phyloP scores from a whole-genome alignment of 1,140 invertebrate species.

The Gryllus bimaculatus region DNA sequence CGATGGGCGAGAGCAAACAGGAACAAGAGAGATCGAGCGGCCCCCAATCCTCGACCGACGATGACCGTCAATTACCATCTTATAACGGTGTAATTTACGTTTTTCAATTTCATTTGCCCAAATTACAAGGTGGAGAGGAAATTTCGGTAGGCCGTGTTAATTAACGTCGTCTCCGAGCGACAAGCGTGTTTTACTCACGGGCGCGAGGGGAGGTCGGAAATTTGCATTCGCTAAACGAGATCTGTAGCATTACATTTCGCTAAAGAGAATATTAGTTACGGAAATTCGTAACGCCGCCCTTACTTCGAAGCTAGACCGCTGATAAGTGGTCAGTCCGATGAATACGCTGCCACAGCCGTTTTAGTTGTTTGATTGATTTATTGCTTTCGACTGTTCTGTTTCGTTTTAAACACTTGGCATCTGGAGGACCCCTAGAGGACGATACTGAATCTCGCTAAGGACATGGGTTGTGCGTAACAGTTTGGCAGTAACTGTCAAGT shows the following conservation, averaged over 20 bases:
- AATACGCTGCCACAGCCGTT: neutral
- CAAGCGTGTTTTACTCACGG: neutral
- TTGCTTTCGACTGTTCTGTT: neutral
- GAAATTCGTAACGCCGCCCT: neutral
- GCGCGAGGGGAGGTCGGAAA: neutral
- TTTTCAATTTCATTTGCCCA: neutral
- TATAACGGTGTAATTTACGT: neutral
- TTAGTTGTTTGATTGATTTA: neutral
- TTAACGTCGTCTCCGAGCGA: neutral
- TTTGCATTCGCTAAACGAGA: neutral
- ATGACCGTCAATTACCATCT: neutral
- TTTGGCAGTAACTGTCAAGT: too few relatives aligned
- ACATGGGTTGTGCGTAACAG: too few relatives aligned
- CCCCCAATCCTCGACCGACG: neutral
- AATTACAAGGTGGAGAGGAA: neutral
- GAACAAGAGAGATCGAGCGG: too few relatives aligned
- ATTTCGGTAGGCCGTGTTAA: neutral
- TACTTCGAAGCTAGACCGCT: neutral
- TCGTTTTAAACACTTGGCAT: too few relatives aligned
- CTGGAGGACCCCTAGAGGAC: too few relatives aligned
- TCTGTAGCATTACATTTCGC: neutral
- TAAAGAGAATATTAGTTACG: constrained; percentile 1
- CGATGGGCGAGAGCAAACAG: too few relatives aligned
- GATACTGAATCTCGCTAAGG: too few relatives aligned
- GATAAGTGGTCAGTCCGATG: neutral